A percentile compares a stretch with the other conserved stretches of the same genome.
Evolutionary conservation across 2,888 invertebrate genomes (phyloP).

Genomic region (Hydrotaea cyrtoneurina): DNA sequence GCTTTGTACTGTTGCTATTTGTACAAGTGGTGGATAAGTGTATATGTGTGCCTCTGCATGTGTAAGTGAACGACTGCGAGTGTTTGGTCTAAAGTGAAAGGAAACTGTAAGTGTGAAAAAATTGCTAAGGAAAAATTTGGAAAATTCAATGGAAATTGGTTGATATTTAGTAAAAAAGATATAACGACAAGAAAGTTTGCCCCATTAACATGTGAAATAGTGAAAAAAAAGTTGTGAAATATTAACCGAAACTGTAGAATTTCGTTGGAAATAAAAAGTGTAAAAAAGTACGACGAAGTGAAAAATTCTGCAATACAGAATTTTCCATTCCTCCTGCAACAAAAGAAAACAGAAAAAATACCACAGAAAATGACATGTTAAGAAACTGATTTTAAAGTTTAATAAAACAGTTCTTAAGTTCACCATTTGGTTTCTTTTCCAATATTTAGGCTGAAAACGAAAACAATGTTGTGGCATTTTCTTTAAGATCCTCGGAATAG

Average conservation of each 20-base stretch:
- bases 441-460: background rate
- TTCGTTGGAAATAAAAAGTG: background rate
- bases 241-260: background rate
- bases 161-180: constrained; percentile 41
- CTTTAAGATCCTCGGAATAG: constrained; percentile 1
- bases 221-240: constrained; percentile 16
- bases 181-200: background rate
- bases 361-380: background rate
- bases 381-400: too few relatives aligned
- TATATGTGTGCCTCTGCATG: constrained; percentile 35
- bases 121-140: constrained; percentile 5
- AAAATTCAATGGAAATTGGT: constrained; percentile 42
- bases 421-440: background rate
- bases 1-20: constrained; percentile 58
- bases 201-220: background rate
- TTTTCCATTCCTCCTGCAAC: constrained; percentile 25
- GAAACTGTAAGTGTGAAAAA: constrained; percentile 20
- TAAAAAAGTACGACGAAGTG: constrained; percentile 7
- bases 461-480: background rate
- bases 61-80: background rate
- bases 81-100: background rate
- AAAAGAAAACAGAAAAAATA: background rate
- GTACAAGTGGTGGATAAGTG: constrained; percentile 28
- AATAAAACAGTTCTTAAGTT: too few relatives aligned
- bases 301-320: constrained; percentile 56